These are phyloP conservation scores for Scarus forsteni DNA, from an alignment of 2,797 vertebrate genomes.

Conservation along the genomic window DNA sequence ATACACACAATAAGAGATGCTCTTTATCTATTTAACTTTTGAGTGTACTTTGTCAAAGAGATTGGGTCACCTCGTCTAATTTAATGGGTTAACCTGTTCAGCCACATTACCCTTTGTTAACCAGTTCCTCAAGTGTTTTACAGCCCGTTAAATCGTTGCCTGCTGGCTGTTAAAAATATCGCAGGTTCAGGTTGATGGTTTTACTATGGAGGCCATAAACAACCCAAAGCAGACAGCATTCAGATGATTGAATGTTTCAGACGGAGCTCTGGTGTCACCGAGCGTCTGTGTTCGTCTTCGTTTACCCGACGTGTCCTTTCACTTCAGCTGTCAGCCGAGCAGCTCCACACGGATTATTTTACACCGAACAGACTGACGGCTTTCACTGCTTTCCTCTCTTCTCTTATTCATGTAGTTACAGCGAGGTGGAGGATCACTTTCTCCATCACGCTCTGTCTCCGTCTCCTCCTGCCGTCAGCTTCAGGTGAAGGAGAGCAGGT, in stretches of 20 bases:
- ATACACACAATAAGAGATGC: too few relatives aligned
- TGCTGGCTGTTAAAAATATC: background rate
- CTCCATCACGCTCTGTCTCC: conserved; percentile 14
- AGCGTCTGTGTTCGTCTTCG: background rate
- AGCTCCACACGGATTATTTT: conserved; percentile 14
- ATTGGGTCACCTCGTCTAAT: too few relatives aligned
- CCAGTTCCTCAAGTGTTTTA: background rate
- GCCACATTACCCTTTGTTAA: too few relatives aligned
- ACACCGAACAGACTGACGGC: conserved; percentile 22
- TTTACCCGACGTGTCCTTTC: conserved; percentile 13
- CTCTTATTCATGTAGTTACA: conserved; percentile 64
- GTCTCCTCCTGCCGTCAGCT: conserved; percentile 9
- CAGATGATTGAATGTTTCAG: background rate
- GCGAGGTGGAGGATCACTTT: conserved; percentile 37
- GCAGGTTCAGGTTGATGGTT: background rate
- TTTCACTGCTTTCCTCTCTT: conserved; percentile 44
- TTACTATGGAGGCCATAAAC: background rate
- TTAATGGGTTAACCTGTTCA: too few relatives aligned
- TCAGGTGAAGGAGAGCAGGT: conserved; percentile 22
- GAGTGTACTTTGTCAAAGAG: too few relatives aligned
- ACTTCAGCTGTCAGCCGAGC: conserved; percentile 20
- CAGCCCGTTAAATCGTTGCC: background rate
- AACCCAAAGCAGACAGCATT: background rate
- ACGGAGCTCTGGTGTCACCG: background rate
- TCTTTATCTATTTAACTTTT: too few relatives aligned